Evolutionary conservation across 1,140 invertebrate genomes (phyloP).

Genomic region (Penaeus indicus): DNA sequence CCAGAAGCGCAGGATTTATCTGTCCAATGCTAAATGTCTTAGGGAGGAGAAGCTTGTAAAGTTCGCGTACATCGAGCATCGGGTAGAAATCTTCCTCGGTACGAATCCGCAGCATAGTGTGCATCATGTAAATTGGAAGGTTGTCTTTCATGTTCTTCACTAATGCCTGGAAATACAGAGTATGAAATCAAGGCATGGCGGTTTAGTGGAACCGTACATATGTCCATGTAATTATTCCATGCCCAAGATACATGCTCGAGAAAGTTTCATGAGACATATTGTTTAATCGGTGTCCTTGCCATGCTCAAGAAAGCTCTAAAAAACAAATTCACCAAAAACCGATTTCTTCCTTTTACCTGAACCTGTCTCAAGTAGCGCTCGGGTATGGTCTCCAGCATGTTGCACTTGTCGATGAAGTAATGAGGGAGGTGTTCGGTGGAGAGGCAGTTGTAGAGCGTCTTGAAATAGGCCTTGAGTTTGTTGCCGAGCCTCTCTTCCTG

Average conservation of each 20-base stretch:
- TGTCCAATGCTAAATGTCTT: conserved; percentile 68
- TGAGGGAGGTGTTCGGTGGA: conserved; percentile 76
- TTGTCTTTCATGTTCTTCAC: conserved; percentile 60
- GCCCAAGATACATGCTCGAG: no score
- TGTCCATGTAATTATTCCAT: no score
- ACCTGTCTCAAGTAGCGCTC: conserved; percentile 73
- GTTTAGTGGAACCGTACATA: no score
- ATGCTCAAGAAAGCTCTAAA: not conserved
- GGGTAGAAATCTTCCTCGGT: conserved; percentile 79
- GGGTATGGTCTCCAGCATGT: conserved; percentile 80
- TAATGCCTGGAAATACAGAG: conserved; percentile 29
- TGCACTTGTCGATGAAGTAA: conserved; percentile 81
- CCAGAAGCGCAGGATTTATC: conserved; percentile 69
- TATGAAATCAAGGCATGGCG: not conserved
- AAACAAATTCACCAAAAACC: not conserved
- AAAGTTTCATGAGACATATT: no score
- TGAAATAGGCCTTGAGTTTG: conserved; percentile 77
- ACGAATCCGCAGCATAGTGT: conserved; percentile 67
- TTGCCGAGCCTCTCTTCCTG: conserved; percentile 79
- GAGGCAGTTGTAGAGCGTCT: conserved; percentile 71
- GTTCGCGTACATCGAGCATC: conserved; percentile 74
- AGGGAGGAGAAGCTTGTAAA: conserved; percentile 76
- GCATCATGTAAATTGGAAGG: conserved; percentile 62
- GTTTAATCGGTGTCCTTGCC: not conserved
- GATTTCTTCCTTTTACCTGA: conserved; percentile 45